Percentiles rank a stretch among this genome's conserved stretches.
These are phyloP conservation scores for Sorex araneus DNA, from an alignment of 2,113 vertebrate genomes.

Conservation along the genomic window DNA sequence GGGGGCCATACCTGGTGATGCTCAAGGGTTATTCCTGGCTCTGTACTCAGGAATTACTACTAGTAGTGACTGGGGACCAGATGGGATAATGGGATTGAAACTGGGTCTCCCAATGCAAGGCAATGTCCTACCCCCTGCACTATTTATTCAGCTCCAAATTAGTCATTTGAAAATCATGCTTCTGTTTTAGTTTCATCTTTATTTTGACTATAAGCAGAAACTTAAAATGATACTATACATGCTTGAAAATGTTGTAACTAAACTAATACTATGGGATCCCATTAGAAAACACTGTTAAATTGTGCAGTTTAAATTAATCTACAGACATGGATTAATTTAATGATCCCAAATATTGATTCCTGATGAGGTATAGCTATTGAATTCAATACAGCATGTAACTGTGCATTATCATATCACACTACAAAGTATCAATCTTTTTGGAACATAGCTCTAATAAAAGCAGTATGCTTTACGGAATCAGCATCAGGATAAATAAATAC, in stretches of 20 bases:
- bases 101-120: not conserved
- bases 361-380: slow-evolving; percentile 69
- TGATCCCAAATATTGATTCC: slow-evolving; percentile 67
- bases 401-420: slow-evolving; percentile 33
- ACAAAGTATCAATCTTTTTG: slow-evolving; percentile 76
- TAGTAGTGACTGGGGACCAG: too few species aligned
- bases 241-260: slow-evolving; percentile 11
- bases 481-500: slow-evolving; percentile 82
- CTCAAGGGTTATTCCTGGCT: too few species aligned
- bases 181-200: slow-evolving; percentile 41
- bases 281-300: slow-evolving; percentile 37
- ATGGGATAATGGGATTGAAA: not conserved
- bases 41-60: too few species aligned
- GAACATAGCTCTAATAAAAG: slow-evolving; percentile 76
- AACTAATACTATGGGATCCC: slow-evolving; percentile 40
- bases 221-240: not conserved
- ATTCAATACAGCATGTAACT: slow-evolving; percentile 54
- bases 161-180: slow-evolving; percentile 41
- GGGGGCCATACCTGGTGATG: too few species aligned
- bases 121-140: too few species aligned
- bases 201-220: slow-evolving; percentile 38
- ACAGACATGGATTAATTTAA: slow-evolving; percentile 76
- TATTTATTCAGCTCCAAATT: not conserved
- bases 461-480: slow-evolving; percentile 75
- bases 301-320: slow-evolving; percentile 16